Evolutionary conservation across 2,888 invertebrate genomes (phyloP).

Genomic region (Mythimna albipuncta): DNA sequence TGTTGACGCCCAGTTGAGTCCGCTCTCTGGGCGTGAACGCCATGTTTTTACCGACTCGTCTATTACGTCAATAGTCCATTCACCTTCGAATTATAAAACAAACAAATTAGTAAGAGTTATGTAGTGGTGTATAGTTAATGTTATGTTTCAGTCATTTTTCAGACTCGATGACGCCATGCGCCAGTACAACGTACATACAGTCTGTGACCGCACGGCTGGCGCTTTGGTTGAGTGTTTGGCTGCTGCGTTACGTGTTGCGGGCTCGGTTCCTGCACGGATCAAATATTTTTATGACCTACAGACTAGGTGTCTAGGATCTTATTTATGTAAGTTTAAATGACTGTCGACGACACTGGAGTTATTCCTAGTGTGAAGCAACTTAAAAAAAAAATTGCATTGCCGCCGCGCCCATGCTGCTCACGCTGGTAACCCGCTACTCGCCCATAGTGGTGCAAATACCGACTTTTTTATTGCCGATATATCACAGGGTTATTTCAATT

Average conservation of each 20-base stretch:
- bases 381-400: no score
- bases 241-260: no score
- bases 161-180: neutral
- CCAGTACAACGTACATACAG: no score
- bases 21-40: neutral
- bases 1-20: neutral
- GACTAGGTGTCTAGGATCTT: no score
- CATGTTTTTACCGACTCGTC: neutral
- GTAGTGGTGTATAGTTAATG: neutral
- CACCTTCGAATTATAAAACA: neutral
- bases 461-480: slow-evolving; percentile 27
- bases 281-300: no score
- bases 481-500: slow-evolving; percentile 45
- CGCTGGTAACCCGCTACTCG: neutral
- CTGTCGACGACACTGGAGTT: no score
- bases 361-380: no score
- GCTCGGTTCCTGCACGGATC: no score
- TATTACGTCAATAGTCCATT: slow-evolving; percentile 14
- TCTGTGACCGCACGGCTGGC: neutral
- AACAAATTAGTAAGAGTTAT: neutral
- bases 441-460: neutral
- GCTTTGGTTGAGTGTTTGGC: neutral
- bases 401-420: neutral
- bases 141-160: neutral
- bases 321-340: no score